Evolutionary conservation across 2,113 vertebrate species (phyloP).

Genomic region (Piaya cayana): DNA sequence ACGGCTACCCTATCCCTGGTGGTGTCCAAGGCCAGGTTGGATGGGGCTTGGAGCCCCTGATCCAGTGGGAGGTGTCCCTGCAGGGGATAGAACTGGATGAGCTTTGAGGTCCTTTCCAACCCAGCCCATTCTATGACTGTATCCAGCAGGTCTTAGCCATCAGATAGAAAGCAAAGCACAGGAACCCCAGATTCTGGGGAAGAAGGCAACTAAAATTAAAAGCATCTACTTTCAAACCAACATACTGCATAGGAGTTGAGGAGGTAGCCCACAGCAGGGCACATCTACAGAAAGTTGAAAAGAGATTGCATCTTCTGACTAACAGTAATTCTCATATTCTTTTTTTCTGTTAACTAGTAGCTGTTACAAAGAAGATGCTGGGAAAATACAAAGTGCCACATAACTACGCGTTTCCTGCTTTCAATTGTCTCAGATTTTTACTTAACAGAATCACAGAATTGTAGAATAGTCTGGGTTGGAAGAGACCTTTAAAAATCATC

Average conservation of each 20-base stretch:
- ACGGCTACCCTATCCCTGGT: too few relatives aligned
- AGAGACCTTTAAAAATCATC: too few relatives aligned
- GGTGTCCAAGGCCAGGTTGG: too few relatives aligned
- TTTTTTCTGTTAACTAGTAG: not conserved
- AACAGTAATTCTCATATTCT: not conserved
- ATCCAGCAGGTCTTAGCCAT: rapidly evolving
- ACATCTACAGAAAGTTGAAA: not conserved
- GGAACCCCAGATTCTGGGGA: not conserved
- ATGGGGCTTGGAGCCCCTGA: too few relatives aligned
- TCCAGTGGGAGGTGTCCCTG: too few relatives aligned
- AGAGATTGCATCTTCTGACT: not conserved
- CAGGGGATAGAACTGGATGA: too few relatives aligned
- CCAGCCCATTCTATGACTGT: not conserved
- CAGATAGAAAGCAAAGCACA: not conserved
- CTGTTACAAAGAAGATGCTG: not conserved
- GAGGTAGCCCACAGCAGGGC: not conserved
- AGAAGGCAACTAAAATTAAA: not conserved
- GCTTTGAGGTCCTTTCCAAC: too few relatives aligned
- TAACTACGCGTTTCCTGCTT: not conserved
- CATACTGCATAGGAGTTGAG: not conserved
- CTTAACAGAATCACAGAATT: too few relatives aligned
- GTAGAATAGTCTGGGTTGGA: too few relatives aligned
- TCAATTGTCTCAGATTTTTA: not conserved
- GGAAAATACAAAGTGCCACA: not conserved
- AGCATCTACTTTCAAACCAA: not conserved